Evolutionary conservation across 2,113 vertebrate species (phyloP), one percentile per base, ranked within the genome.

Genomic region (Loxodonta africana): DNA sequence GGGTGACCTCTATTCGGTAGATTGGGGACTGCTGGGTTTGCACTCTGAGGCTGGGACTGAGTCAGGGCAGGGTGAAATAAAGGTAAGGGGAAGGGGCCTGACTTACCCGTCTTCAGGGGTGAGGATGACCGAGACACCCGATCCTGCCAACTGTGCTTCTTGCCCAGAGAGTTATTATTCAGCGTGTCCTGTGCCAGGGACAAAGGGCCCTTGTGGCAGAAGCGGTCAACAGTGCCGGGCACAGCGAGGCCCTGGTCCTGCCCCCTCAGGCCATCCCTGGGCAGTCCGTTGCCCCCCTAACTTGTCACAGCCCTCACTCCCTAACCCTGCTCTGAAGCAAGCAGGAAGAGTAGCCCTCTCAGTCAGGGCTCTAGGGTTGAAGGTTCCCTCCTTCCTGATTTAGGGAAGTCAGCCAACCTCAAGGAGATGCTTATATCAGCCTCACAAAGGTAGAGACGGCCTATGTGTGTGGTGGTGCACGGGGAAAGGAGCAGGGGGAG

Each of bases 71-170:
- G 78, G 0, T 7, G 33, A 28, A 20, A 71, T 20, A 81, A 89
- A 74, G 71, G 37, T 37, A 5, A 15, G 46, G 87, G 23, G 69
- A 6, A 25, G 8, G 77, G 73, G 74, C 46, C 17, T 1, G 71
- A 98, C 99, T 99, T 97, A 99, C 99, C 99, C 97, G 99, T 99
- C 99, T 99, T 99, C 37, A 99, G 99, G 14, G 99, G 99, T 18
- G 99, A 99, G 0, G 99, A 99, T 0, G 99, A 99, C 91, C 99
- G 99, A 30, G 99, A 99, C 95, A 99, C 99, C 92, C 99, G 99
- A 95, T 99, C 99, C 98, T 99, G 99, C 99, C 99, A 99, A 96
- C 99, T 99, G 99, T 99, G 99, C 97, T 99, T 99, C 99, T 99
- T 99, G 94, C 99, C 99, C 92, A 99, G 98, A 69, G 99, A 99